Evolutionary conservation across 2,113 vertebrate species (phyloP).

Genomic region (Bubo blakistoni): DNA sequence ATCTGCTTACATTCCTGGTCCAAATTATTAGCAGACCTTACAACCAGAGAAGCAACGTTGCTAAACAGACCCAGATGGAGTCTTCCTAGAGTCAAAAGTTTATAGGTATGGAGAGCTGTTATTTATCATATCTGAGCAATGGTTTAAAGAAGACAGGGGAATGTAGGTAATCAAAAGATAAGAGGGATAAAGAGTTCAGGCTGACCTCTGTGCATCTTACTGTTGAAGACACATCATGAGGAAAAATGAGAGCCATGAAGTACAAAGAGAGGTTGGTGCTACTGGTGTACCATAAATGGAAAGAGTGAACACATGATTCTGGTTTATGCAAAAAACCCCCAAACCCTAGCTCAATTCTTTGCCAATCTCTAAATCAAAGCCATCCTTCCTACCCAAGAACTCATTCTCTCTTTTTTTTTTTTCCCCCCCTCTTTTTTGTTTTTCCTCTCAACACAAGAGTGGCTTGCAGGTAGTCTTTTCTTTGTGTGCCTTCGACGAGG

Average conservation of each 20-base stretch:
- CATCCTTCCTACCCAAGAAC: background rate
- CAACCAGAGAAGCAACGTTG: constrained; percentile 18
- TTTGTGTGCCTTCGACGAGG: background rate
- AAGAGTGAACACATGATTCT: background rate
- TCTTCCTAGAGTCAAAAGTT: constrained; percentile 29
- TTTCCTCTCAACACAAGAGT: background rate
- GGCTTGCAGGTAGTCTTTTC: background rate
- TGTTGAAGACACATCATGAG: background rate
- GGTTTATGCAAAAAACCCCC: background rate
- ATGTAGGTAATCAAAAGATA: constrained; percentile 30
- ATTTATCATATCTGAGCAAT: constrained; percentile 15
- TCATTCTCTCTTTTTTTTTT: rapidly evolving
- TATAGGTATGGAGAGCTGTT: background rate
- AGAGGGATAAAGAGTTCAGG: background rate
- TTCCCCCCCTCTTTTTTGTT: no score
- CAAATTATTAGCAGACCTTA: constrained; percentile 53
- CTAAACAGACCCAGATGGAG: constrained; percentile 41
- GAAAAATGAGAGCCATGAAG: background rate
- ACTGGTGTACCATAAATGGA: background rate
- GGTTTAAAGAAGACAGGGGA: background rate
- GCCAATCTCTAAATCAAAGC: background rate
- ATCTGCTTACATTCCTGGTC: constrained; percentile 30
- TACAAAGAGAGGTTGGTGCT: background rate
- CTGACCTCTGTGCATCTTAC: background rate
- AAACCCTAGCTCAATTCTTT: background rate